Evolutionary conservation across 1,140 invertebrate species (phyloP).

Genomic region (Arctopsyche grandis): DNA sequence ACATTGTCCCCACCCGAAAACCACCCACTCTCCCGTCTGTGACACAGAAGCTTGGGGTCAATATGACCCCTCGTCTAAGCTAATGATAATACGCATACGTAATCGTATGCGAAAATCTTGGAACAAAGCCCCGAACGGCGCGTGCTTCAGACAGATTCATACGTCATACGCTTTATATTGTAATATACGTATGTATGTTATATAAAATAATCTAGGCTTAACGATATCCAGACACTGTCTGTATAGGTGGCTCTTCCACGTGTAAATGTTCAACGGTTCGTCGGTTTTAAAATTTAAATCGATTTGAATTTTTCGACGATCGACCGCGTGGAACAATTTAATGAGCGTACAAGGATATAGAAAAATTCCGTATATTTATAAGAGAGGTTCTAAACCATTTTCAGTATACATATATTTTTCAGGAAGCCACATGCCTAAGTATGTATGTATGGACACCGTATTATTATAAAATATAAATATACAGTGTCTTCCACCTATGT

Average conservation of each 20-base stretch:
- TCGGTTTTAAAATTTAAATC: constrained; percentile 10
- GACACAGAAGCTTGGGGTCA: background rate
- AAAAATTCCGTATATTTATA: background rate
- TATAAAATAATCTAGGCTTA: no score
- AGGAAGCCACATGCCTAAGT: background rate
- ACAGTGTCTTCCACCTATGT: no score
- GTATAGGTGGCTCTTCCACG: no score
- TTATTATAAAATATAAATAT: background rate
- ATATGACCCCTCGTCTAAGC: constrained; percentile 22
- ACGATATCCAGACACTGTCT: no score
- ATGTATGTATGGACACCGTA: background rate
- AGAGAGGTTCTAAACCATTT: background rate
- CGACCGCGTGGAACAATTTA: constrained; percentile 40
- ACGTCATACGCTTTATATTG: background rate
- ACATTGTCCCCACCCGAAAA: constrained; percentile 2
- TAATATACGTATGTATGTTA: background rate
- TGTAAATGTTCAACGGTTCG: no score
- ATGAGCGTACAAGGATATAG: constrained; percentile 5
- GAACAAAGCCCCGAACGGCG: constrained; percentile 12
- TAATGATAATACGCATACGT: constrained; percentile 24
- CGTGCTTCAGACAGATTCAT: constrained; percentile 17
- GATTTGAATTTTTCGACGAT: constrained; percentile 39
- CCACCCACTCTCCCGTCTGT: background rate
- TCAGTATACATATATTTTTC: background rate
- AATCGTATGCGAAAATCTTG: constrained; percentile 15